phyloP scores from a whole-genome alignment of 2,797 vertebrate genomes.

The Nasua narica region DNA sequence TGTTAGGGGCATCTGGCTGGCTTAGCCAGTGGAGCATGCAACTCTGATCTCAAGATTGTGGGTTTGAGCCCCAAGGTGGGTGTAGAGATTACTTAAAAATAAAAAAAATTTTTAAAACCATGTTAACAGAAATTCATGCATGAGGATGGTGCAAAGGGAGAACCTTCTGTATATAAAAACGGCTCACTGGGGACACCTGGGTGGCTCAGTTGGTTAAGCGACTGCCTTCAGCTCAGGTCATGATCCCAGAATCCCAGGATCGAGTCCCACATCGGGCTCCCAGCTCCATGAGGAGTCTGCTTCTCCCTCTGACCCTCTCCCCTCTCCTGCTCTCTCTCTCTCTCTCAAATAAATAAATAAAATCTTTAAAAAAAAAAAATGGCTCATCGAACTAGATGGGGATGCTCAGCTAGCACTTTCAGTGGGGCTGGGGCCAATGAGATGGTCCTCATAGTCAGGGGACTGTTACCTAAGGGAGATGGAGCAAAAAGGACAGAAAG shows the following conservation, averaged over 20 bases:
- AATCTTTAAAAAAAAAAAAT: too few relatives aligned
- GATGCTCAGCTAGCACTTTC: background rate
- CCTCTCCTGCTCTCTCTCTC: too few relatives aligned
- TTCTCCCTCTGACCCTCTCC: too few relatives aligned
- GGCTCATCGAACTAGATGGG: background rate
- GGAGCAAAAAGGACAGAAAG: background rate
- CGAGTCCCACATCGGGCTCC: too few relatives aligned
- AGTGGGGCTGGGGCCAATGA: background rate
- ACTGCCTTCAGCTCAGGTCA: too few relatives aligned
- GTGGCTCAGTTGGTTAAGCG: too few relatives aligned
- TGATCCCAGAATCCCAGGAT: too few relatives aligned
- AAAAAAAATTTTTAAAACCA: background rate
- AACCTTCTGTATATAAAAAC: slow-evolving; percentile 1
- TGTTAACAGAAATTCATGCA: background rate
- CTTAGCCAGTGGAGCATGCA: background rate
- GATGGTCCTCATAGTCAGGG: background rate
- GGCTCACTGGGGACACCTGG: too few relatives aligned
- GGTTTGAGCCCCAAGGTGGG: background rate
- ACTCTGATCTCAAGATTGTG: background rate
- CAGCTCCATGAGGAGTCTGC: too few relatives aligned
- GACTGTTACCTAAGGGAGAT: background rate
- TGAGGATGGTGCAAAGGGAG: background rate
- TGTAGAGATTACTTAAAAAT: background rate
- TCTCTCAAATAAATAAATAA: too few relatives aligned
- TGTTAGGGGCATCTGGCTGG: background rate